Evolutionary conservation across 2,113 vertebrate species (phyloP).

Genomic region (Alligator sinensis): DNA sequence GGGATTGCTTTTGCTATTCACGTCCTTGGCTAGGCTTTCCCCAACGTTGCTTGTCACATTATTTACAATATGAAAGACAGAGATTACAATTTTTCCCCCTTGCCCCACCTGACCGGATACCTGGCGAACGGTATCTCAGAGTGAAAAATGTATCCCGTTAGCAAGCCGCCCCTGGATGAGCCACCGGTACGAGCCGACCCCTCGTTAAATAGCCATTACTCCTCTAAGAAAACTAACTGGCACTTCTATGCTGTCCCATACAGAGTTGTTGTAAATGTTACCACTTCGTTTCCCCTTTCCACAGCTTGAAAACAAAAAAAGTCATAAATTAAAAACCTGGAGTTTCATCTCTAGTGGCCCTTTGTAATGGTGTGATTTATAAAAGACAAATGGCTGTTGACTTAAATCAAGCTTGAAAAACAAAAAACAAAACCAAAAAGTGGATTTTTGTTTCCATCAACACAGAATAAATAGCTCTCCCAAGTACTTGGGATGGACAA

Average conservation of each 20-base stretch:
- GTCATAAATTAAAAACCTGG: slow-evolving; percentile 89
- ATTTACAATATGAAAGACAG: slow-evolving; percentile 74
- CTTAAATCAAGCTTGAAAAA: slow-evolving; percentile 79
- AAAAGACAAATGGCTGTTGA: slow-evolving; percentile 84
- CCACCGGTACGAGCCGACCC: slow-evolving; percentile 81
- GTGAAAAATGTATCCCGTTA: slow-evolving; percentile 69
- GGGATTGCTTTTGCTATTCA: neutral
- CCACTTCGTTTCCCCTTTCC: slow-evolving; percentile 79
- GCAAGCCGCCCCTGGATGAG: slow-evolving; percentile 77
- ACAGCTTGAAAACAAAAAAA: slow-evolving; percentile 82
- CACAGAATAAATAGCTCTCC: slow-evolving; percentile 91
- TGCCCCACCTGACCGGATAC: neutral
- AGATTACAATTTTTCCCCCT: neutral
- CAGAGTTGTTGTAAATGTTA: slow-evolving; percentile 80
- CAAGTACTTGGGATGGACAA: slow-evolving; percentile 84
- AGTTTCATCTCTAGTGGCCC: slow-evolving; percentile 82
- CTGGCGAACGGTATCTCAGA: slow-evolving; percentile 64
- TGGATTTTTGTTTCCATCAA: slow-evolving; percentile 78
- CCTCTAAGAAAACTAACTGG: slow-evolving; percentile 82
- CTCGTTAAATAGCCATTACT: slow-evolving; percentile 77
- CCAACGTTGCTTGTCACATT: slow-evolving; percentile 44
- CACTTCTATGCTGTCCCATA: slow-evolving; percentile 87
- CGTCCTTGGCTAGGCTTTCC: neutral
- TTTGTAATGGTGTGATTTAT: slow-evolving; percentile 80
- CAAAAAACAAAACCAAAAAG: slow-evolving; percentile 66